A percentile compares a stretch with the other conserved stretches of the same genome.
phyloP scores from a whole-genome alignment of 2,888 invertebrate genomes.

The Sphaerophoria rueppellii region DNA sequence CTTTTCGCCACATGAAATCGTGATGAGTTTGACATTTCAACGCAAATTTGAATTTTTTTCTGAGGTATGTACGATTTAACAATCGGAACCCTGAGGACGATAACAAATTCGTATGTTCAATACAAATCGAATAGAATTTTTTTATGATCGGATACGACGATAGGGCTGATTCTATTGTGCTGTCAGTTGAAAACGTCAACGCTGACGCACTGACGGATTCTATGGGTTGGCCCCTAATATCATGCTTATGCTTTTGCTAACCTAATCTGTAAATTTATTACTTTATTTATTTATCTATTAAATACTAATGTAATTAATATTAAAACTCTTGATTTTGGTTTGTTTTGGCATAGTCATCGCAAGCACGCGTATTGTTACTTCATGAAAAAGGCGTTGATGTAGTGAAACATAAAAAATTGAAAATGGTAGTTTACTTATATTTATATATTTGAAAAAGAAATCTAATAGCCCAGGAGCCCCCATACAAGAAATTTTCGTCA shows the following conservation, averaged over 20 bases:
- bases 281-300: conserved; percentile 70
- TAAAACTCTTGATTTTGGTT: conserved; percentile 14
- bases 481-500: too few relatives aligned
- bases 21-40: too few relatives aligned
- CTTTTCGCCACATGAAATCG: too few relatives aligned
- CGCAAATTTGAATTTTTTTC: too few relatives aligned
- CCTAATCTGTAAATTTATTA: conserved; percentile 66
- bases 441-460: conserved; percentile 50
- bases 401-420: conserved; percentile 68
- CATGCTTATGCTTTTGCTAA: conserved; percentile 39
- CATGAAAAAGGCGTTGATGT: conserved; percentile 60
- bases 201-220: too few relatives aligned
- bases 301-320: conserved; percentile 38
- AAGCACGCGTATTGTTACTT: conserved; percentile 65
- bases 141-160: too few relatives aligned
- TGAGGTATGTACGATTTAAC: too few relatives aligned
- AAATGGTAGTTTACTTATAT: conserved; percentile 71
- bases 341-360: conserved; percentile 44
- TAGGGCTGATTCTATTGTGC: too few relatives aligned
- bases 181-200: too few relatives aligned
- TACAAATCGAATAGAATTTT: too few relatives aligned
- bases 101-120: too few relatives aligned
- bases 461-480: conserved; percentile 44
- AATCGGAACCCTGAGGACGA: too few relatives aligned
- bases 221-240: conserved; percentile 29